These are phyloP conservation scores for Labrus mixtus DNA, from an alignment of 2,113 vertebrate species.

Conservation along the genomic window DNA sequence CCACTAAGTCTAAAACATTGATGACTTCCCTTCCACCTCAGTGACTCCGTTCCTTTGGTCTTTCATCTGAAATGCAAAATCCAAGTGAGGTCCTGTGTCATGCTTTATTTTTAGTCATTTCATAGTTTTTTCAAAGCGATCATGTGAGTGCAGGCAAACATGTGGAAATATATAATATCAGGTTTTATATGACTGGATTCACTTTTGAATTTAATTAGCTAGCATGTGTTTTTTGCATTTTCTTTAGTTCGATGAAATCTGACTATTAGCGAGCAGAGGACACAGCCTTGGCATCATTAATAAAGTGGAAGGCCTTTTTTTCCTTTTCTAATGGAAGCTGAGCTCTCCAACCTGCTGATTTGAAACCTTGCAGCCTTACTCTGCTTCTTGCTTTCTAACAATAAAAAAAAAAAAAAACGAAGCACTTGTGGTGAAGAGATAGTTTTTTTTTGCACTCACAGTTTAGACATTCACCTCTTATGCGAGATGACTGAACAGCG, in stretches of 20 bases:
- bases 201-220: background rate
- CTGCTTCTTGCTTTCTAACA: background rate
- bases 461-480: conserved; percentile 28
- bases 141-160: background rate
- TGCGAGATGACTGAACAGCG: conserved; percentile 7
- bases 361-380: conserved; percentile 19
- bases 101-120: background rate
- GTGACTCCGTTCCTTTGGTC: conserved; percentile 9
- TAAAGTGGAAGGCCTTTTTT: background rate
- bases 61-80: conserved; percentile 17
- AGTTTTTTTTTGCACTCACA: conserved; percentile 18
- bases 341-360: conserved; percentile 20
- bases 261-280: background rate
- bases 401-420: conserved; percentile 5
- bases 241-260: background rate
- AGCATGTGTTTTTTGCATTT: background rate
- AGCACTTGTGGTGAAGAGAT: conserved; percentile 12
- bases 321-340: conserved; percentile 24
- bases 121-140: background rate
- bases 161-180: background rate
- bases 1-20: conserved; percentile 72
- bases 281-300: conserved; percentile 16
- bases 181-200: background rate
- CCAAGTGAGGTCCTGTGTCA: background rate
- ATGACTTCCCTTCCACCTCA: conserved; percentile 73